Percentiles rank a stretch among this genome's conserved stretches.
Evolutionary conservation across 2,888 invertebrate species (phyloP).

Genomic region (Trichacis sp.): DNA sequence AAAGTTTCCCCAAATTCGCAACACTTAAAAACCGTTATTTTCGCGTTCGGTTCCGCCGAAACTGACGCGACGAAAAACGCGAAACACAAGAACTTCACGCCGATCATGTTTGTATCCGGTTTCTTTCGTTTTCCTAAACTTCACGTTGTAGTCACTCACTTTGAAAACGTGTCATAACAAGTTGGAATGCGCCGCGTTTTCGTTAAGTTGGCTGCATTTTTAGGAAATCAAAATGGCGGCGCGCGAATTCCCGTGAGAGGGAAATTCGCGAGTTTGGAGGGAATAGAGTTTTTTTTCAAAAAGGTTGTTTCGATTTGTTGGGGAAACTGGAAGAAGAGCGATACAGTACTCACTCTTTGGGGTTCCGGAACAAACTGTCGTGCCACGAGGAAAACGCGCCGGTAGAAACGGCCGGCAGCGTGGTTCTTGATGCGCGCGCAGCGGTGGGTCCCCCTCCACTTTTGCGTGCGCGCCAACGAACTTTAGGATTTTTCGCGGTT

Average conservation of each 20-base stretch:
- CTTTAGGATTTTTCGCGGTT: not conserved
- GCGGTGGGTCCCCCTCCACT: constrained; percentile 48
- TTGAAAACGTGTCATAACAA: too few relatives aligned
- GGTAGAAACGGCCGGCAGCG: constrained; percentile 51
- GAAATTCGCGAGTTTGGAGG: not conserved
- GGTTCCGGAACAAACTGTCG: constrained; percentile 59
- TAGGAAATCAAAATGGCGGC: not conserved
- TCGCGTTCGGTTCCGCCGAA: constrained; percentile 43
- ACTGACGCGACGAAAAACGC: constrained; percentile 21
- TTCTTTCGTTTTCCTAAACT: too few relatives aligned
- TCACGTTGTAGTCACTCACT: too few relatives aligned
- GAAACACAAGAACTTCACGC: constrained; percentile 1
- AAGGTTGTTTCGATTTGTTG: too few relatives aligned
- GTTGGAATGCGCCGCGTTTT: not conserved
- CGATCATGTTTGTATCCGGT: not conserved
- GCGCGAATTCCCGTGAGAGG: not conserved
- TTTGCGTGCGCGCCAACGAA: constrained; percentile 16
- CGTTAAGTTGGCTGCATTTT: too few relatives aligned
- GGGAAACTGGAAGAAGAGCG: too few relatives aligned
- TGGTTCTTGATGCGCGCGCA: constrained; percentile 57
- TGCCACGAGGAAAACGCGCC: constrained; percentile 39
- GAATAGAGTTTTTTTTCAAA: not conserved
- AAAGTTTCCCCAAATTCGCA: constrained; percentile 72
- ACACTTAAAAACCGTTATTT: constrained; percentile 71
- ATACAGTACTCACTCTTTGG: constrained; percentile 45